Base-by-base conservation (phyloP, 2,113 vertebrate species). In the Puffinus mauretanicus region DNA sequence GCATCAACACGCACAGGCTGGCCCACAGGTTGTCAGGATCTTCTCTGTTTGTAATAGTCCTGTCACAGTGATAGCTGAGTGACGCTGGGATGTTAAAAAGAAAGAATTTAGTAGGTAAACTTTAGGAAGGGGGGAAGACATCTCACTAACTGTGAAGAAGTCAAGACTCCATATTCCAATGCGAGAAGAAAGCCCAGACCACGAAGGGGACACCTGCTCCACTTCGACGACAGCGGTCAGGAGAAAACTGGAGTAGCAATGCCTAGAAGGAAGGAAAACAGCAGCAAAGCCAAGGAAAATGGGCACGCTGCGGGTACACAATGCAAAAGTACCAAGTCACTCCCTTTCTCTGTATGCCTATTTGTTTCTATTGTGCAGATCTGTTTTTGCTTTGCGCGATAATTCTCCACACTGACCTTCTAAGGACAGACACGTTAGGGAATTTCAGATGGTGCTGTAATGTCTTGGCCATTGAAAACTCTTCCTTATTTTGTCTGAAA, bases 381-480 rank as follows among this genome's bases (percentile, higher is more conserved):
- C 47, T 82, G 51, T 66, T 94, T 85, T 84, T 44, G 36, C 40
- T 88, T 96, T 72, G 67, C 66, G 86, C 18, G 9, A 78, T 85
- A 79, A 55, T 95, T 93, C 79, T 82, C 75, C 76, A 51, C 0
- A 0, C 67, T 89, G 90, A 84, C 92, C 94, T 97, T 96, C 92
- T 95, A 94, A 91, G 96, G 89, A 92, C 75, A 94, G 90, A 80
- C 89, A 88, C 0, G 8, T 58, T 60, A 66, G 91, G 82, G 93
- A 88, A 95, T 96, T 95, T 97, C 96, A 82, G 96, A 96, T 94
- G 89, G 85, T 96, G 91, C 91, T 92, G 91, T 96, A 97, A 95
- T 92, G 89, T 94, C 97, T 97, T 94, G 89, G 95, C 93, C 72
- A 62, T 76, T 93, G 91, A 96, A 91, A 95, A 93, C 34, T 95